phyloP scores from a whole-genome alignment of 2,888 invertebrate genomes.

The Eristalis tenax region DNA sequence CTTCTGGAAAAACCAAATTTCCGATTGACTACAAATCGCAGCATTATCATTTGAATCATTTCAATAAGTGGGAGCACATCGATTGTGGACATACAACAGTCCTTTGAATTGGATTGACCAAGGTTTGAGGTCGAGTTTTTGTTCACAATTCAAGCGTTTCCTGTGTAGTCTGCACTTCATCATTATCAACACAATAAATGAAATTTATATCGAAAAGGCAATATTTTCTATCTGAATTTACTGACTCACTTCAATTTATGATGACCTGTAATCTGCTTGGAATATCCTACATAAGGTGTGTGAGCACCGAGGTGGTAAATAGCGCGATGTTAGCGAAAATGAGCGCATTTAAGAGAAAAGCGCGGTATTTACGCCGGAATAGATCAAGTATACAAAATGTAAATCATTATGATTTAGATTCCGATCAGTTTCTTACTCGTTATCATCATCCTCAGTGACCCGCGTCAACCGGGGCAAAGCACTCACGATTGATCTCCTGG shows the following conservation, averaged over 20 bases:
- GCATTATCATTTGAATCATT: too few species aligned
- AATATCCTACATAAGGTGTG: not conserved
- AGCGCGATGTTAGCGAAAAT: too few species aligned
- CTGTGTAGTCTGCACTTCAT: not conserved
- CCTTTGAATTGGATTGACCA: not conserved
- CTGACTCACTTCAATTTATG: not conserved
- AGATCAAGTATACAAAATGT: too few species aligned
- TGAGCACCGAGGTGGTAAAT: not conserved
- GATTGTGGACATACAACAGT: not conserved
- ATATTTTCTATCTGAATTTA: not conserved
- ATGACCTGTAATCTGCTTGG: not conserved
- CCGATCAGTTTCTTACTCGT: too few species aligned
- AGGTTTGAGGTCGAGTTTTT: not conserved
- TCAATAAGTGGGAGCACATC: not conserved
- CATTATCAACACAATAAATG: not conserved
- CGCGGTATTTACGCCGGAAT: too few species aligned
- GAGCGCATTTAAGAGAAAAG: too few species aligned
- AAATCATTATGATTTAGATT: too few species aligned
- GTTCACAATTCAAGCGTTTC: not conserved
- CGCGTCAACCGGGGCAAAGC: too few species aligned
- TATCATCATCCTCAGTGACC: too few species aligned
- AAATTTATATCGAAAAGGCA: not conserved
- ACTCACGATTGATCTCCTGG: too few species aligned
- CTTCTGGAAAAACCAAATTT: not conserved
- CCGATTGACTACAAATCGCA: not conserved